Evolutionary conservation across 1,140 invertebrate species (phyloP), one percentile per base, ranked within the genome.

Genomic region (Diuraphis noxia): DNA sequence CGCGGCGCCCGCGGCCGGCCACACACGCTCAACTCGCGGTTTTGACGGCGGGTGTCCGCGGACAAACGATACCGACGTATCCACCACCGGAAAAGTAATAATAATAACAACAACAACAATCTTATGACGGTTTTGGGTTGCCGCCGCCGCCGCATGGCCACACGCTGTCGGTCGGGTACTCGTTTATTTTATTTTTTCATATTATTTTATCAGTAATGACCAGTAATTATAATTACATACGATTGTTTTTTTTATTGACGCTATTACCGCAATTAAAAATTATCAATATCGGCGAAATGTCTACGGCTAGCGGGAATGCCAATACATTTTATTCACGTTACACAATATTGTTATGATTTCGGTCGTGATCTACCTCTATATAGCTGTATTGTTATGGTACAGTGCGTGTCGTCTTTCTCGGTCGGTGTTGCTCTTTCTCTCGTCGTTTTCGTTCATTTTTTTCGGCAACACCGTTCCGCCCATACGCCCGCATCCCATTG

Each of bases 1-100:
- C 88, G 88, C 88, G 72, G 41, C 41, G 88, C 88, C 88, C 88
- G 63, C 88, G 88, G 63, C 63, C 72, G 88, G 82, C 82, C 82
- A 85, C 82, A 85, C 82, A 43, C 82, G n/a, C 41, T 34, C 88
- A 56, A 43, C 72, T 34, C 56, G 56, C 56, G 30, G 30, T 72
- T 19, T 63, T 3, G 56, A 30, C 56, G 56, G 9, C 56, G 56
- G 30, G 30, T n/a, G 56, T 72, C 56, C n/a, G 56, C 56, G 56
- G 56, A 72, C 56, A 72, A 34, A 72, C 56, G 56, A n/a, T 13
- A 34, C 56, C 56, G 56, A 72, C 56, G 30, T 5, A 72, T 17
- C 30, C 56, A 17, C 30, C 19, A 13, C 30, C 13, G n/a, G n/a
- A 72, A 72, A 72, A n/a, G 56, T 17, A 72, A 72, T n/a, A n/a